phyloP scores from a whole-genome alignment of 2,888 invertebrate species.

The Athetis lepigone region DNA sequence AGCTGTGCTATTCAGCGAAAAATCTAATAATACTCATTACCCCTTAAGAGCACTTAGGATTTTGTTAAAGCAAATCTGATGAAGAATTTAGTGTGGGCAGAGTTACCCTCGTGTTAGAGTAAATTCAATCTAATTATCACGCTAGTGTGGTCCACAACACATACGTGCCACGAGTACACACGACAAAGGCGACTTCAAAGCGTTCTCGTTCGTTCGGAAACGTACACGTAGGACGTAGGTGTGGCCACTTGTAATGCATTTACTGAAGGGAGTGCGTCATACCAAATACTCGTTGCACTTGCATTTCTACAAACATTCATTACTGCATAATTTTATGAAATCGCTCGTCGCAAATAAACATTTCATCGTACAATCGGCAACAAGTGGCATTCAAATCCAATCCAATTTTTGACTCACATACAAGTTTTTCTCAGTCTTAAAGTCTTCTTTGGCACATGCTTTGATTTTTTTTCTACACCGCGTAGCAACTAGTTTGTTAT shows the following conservation, averaged over 20 bases:
- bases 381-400: slow-evolving; percentile 57
- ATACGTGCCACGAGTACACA: slow-evolving; percentile 48
- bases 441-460: slow-evolving; percentile 28
- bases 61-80: slow-evolving; percentile 50
- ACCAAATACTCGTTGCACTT: slow-evolving; percentile 47
- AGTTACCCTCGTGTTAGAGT: slow-evolving; percentile 54
- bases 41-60: slow-evolving; percentile 50
- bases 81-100: slow-evolving; percentile 50
- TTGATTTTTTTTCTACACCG: slow-evolving; percentile 33
- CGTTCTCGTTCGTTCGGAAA: slow-evolving; percentile 44
- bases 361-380: slow-evolving; percentile 45
- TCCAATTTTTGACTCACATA: slow-evolving; percentile 45
- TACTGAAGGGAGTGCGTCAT: slow-evolving; percentile 34
- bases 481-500: slow-evolving; percentile 41
- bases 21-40: slow-evolving; percentile 35
- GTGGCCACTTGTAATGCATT: slow-evolving; percentile 46
- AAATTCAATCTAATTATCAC: slow-evolving; percentile 66
- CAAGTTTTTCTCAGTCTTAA: slow-evolving; percentile 30
- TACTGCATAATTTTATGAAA: slow-evolving; percentile 35
- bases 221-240: too few relatives aligned
- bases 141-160: slow-evolving; percentile 47
- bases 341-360: slow-evolving; percentile 48
- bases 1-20: slow-evolving; percentile 17
- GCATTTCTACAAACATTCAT: slow-evolving; percentile 30
- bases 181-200: slow-evolving; percentile 61